These are phyloP conservation scores for Drosophila pandora DNA, from an alignment of 1,140 invertebrate genomes.

Conservation along the genomic window DNA sequence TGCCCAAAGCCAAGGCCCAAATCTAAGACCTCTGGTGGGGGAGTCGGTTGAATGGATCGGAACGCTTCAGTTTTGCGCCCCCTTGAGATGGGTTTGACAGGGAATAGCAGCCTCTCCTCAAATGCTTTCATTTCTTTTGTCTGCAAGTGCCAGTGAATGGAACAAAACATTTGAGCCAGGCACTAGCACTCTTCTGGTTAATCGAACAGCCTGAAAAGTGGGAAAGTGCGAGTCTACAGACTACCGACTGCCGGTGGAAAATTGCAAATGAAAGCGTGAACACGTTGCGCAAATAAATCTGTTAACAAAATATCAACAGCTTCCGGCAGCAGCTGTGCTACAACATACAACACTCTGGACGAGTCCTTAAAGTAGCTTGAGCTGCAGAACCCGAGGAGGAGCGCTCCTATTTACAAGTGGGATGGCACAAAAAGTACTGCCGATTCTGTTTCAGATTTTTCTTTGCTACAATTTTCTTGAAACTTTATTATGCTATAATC, in stretches of 20 bases:
- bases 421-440: too few species aligned
- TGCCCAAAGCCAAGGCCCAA: background rate
- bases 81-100: slow-evolving; percentile 61
- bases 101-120: slow-evolving; percentile 29
- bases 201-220: slow-evolving; percentile 40
- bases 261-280: slow-evolving; percentile 52
- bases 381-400: background rate
- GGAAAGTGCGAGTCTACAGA: slow-evolving; percentile 1
- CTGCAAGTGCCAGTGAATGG: slow-evolving; percentile 21
- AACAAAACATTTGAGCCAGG: slow-evolving; percentile 33
- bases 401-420: too few species aligned
- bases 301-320: slow-evolving; percentile 64
- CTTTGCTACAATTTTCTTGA: too few species aligned
- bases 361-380: slow-evolving; percentile 8
- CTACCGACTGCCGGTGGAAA: slow-evolving; percentile 12
- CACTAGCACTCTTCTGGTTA: slow-evolving; percentile 37
- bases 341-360: background rate
- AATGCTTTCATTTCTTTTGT: slow-evolving; percentile 47
- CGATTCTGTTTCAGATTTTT: too few species aligned
- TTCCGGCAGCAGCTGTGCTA: slow-evolving; percentile 21
- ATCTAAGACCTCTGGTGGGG: background rate
- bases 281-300: slow-evolving; percentile 54
- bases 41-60: slow-evolving; percentile 1
- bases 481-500: too few species aligned
- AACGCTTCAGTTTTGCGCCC: slow-evolving; percentile 42